These are phyloP conservation scores for Drosophila pseudotakahashii DNA, from an alignment of 2,888 invertebrate species.

Conservation along the genomic window DNA sequence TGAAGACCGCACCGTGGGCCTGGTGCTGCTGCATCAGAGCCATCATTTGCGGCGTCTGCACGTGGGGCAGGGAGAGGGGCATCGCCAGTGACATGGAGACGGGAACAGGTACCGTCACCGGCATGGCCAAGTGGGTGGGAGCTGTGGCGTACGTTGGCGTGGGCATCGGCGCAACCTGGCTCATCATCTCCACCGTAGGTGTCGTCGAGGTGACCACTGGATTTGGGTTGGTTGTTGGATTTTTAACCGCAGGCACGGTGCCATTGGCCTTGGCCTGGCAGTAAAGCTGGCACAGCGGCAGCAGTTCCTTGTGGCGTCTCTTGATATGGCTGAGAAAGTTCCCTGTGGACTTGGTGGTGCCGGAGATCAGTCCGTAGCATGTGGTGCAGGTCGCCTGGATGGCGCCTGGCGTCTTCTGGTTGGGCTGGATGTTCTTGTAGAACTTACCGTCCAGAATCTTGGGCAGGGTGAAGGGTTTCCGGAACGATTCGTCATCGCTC, in stretches of 20 bases:
- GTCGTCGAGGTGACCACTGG: constrained; percentile 20
- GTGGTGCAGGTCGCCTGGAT: constrained; percentile 82
- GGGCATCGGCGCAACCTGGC: constrained; percentile 27
- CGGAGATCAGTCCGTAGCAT: constrained; percentile 78
- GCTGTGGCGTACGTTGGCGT: constrained; percentile 45
- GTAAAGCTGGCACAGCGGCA: constrained; percentile 75
- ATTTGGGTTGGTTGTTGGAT: background rate
- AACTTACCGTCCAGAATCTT: constrained; percentile 82
- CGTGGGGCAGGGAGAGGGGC: constrained; percentile 53
- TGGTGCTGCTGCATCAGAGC: constrained; percentile 61
- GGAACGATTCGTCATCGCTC: constrained; percentile 65
- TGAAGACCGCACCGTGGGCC: constrained; percentile 55
- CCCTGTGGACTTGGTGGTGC: constrained; percentile 81
- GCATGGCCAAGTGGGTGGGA: constrained; percentile 48
- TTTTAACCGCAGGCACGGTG: constrained; percentile 7
- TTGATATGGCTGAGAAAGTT: constrained; percentile 82
- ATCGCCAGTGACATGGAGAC: constrained; percentile 57
- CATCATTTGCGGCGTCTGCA: constrained; percentile 67
- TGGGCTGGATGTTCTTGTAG: constrained; percentile 81
- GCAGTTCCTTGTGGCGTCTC: constrained; percentile 76
- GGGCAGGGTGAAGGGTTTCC: constrained; percentile 72
- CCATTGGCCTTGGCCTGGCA: constrained; percentile 71
- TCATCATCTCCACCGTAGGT: constrained; percentile 22
- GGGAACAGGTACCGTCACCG: constrained; percentile 46
- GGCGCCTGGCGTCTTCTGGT: constrained; percentile 80